phyloP scores from a whole-genome alignment of 2,113 vertebrate genomes.

The Cavia porcellus region DNA sequence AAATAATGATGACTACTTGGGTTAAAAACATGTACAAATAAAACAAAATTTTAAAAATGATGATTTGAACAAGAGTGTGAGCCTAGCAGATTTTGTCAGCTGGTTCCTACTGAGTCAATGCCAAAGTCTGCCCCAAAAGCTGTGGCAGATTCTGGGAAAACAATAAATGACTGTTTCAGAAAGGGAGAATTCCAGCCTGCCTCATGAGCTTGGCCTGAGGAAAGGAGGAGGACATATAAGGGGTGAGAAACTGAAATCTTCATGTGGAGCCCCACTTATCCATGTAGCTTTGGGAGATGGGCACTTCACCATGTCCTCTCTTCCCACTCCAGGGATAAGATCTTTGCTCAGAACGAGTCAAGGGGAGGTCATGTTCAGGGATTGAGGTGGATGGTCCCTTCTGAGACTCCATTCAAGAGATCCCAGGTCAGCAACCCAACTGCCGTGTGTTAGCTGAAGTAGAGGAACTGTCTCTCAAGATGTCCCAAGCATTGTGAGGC shows the following conservation, averaged over 20 bases:
- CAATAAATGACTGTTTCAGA: not conserved
- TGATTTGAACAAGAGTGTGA: not conserved
- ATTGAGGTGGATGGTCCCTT: not conserved
- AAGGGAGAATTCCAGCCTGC: not conserved
- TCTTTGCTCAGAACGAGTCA: not conserved
- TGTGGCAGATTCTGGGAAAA: not conserved
- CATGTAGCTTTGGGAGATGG: not conserved
- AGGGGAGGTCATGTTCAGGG: not conserved
- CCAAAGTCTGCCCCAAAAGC: not conserved
- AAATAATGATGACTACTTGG: not conserved
- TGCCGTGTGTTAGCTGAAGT: not conserved
- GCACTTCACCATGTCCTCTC: not conserved
- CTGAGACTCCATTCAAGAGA: not conserved
- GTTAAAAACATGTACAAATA: not conserved
- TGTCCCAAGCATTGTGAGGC: not conserved
- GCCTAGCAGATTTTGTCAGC: not conserved
- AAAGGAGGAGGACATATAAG: not conserved
- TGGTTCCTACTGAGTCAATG: not conserved
- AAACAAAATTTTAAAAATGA: not conserved
- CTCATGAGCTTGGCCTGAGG: not conserved
- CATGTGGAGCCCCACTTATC: not conserved
- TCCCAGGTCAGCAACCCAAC: not conserved
- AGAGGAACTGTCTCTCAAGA: not conserved
- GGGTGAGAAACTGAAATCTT: not conserved
- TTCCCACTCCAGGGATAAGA: not conserved